Evolutionary conservation across 1,140 invertebrate species (phyloP), one percentile per base, ranked within the genome.

Genomic region (Drosophila busckii): DNA sequence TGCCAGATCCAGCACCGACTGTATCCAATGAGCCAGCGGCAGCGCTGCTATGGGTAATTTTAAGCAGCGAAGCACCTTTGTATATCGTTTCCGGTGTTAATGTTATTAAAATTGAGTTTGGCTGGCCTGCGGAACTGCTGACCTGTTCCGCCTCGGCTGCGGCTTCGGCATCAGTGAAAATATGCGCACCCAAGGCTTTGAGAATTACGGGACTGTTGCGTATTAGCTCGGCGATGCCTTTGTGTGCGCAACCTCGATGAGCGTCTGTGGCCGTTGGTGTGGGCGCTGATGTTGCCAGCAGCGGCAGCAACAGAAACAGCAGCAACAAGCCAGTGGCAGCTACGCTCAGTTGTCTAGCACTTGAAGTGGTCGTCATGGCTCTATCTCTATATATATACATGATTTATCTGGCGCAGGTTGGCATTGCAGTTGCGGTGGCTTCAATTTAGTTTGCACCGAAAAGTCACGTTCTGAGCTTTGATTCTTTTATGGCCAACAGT

Each of bases 81-180:
- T 87, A 87, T 65, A 87, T 85, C 34, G 85, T 87, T 68, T 84
- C 85, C 42, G 85, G 85, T 64, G 85, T 87, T 73, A 87, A 84
- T 73, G 85, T 87, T 75, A 87, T 87, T 85, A 87, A 84, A 76
- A 85, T 84, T 38, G 62, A n/a, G n/a, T n/a, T n/a, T 26, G 41
- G 45, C 42, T 32, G 54, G 9, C 19, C n/a, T n/a, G n/a, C n/a
- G n/a, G n/a, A n/a, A n/a, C n/a, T n/a, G n/a, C n/a, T n/a, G n/a
- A n/a, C n/a, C n/a, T n/a, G n/a, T n/a, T 26, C 16, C 26, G 46
- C 20, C 8, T 26, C n/a, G 2, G 25, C 31, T 20, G 53, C 26
- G 20, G 32, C 25, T 10, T 69, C 58, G 22, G 59, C 66, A 31
- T 86, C 82, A 31, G 52, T 64, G 42, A 87, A 87, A 26, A 87